Evolutionary conservation across 2,888 invertebrate species (phyloP).

Genomic region (Meganola albula): DNA sequence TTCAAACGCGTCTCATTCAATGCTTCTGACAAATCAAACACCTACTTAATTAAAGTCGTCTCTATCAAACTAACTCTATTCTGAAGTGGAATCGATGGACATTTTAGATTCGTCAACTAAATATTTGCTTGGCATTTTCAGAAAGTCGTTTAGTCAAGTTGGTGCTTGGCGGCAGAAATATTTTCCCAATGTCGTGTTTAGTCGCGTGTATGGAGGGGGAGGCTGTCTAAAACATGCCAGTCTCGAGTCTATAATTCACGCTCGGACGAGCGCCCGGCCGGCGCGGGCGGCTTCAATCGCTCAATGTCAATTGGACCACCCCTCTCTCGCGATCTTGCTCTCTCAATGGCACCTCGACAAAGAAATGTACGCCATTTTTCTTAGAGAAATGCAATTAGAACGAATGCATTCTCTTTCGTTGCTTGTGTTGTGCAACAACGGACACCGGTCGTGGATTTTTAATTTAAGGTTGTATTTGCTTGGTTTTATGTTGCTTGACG

Average conservation of each 20-base stretch:
- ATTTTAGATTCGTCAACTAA: not conserved
- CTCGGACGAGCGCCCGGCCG: slow-evolving; percentile 39
- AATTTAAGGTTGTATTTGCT: slow-evolving; percentile 33
- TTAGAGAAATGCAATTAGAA: slow-evolving; percentile 63
- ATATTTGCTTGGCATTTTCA: slow-evolving; percentile 2
- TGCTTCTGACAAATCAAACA: slow-evolving; percentile 43
- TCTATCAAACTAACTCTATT: slow-evolving; percentile 13
- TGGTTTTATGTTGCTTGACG: slow-evolving; percentile 25
- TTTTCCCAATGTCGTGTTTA: slow-evolving; percentile 25
- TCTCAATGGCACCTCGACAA: slow-evolving; percentile 49
- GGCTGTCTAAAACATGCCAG: slow-evolving; percentile 46
- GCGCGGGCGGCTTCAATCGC: slow-evolving; percentile 48
- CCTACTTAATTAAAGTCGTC: slow-evolving; percentile 47
- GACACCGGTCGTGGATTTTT: slow-evolving; percentile 40
- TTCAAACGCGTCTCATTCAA: slow-evolving; percentile 51
- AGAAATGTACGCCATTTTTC: slow-evolving; percentile 66
- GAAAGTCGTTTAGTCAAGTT: slow-evolving; percentile 11
- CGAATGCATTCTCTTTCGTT: slow-evolving; percentile 54
- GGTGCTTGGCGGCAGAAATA: slow-evolving; percentile 21
- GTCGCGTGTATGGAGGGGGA: slow-evolving; percentile 33
- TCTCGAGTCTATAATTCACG: slow-evolving; percentile 51
- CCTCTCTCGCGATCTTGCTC: slow-evolving; percentile 44
- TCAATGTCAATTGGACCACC: slow-evolving; percentile 56
- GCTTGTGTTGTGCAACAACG: slow-evolving; percentile 47
- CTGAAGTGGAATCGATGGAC: slow-evolving; percentile 10